These are phyloP conservation scores for Drosophila bocki DNA, from an alignment of 1,140 invertebrate genomes.

Conservation along the genomic window DNA sequence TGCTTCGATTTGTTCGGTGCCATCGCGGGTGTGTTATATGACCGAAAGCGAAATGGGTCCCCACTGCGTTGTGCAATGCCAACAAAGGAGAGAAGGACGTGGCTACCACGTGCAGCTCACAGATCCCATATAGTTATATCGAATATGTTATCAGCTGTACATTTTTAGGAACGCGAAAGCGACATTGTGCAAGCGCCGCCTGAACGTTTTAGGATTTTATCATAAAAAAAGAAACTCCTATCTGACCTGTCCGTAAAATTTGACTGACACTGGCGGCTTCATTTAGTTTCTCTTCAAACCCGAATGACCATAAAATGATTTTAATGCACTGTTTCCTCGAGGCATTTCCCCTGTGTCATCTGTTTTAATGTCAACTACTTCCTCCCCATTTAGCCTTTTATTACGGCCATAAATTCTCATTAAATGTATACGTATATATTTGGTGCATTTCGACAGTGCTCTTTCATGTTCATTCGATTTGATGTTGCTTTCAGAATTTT, in stretches of 20 bases:
- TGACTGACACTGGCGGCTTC: not conserved
- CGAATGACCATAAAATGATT: constrained; percentile 1
- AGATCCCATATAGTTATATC: constrained; percentile 8
- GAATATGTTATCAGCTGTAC: constrained; percentile 27
- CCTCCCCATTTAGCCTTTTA: constrained; percentile 32
- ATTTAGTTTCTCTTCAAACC: not conserved
- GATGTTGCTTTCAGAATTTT: constrained; percentile 32
- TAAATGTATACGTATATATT: constrained; percentile 22
- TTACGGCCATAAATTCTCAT: constrained; percentile 39
- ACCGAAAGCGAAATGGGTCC: constrained; percentile 51
- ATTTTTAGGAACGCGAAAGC: constrained; percentile 9
- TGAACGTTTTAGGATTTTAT: not conserved
- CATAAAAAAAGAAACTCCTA: not conserved
- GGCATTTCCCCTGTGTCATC: constrained; percentile 8
- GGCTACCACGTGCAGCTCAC: constrained; percentile 15
- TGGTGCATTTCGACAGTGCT: constrained; percentile 17
- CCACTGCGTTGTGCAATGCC: constrained; percentile 47
- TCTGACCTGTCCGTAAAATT: constrained; percentile 4
- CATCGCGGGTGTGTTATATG: constrained; percentile 64
- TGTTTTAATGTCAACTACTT: constrained; percentile 32
- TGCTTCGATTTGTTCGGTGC: constrained; percentile 79
- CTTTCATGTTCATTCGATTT: constrained; percentile 47
- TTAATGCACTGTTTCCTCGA: constrained; percentile 1
- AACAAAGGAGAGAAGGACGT: constrained; percentile 4
- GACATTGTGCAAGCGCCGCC: not conserved